Evolutionary conservation across 2,113 vertebrate species (phyloP).

Genomic region (Cavia porcellus): DNA sequence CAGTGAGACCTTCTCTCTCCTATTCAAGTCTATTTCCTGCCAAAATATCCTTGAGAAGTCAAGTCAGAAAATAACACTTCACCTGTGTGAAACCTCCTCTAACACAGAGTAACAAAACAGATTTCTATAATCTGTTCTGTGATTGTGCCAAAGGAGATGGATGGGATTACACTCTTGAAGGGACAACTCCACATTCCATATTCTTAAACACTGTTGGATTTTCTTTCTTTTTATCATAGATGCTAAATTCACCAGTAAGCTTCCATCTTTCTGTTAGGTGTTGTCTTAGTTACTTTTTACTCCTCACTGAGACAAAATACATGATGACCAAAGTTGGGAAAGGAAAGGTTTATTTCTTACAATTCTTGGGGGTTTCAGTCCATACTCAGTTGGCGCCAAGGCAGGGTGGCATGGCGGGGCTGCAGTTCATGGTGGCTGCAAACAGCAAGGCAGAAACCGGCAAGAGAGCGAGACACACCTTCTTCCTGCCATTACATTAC

Average conservation of each 20-base stretch:
- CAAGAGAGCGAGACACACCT: too few species aligned
- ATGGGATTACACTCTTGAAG: neutral
- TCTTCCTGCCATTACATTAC: too few species aligned
- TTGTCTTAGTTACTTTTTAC: too few species aligned
- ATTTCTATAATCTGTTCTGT: neutral
- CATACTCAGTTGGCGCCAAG: too few species aligned
- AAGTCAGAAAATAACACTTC: neutral
- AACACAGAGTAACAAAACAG: neutral
- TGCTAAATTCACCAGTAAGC: neutral
- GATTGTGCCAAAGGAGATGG: neutral
- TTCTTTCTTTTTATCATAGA: neutral
- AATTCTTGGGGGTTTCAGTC: too few species aligned
- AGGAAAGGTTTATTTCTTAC: too few species aligned
- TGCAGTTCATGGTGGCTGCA: too few species aligned
- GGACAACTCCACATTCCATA: neutral
- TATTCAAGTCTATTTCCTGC: neutral
- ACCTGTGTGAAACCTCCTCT: neutral
- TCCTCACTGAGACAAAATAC: too few species aligned
- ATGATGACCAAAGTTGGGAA: too few species aligned
- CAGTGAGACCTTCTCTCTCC: neutral
- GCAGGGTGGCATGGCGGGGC: too few species aligned
- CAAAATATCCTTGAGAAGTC: neutral
- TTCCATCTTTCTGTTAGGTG: neutral
- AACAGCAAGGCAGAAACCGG: too few species aligned
- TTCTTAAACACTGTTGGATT: neutral